phyloP scores from a whole-genome alignment of 1,140 invertebrate genomes.

The Hylyphantes graminicola region DNA sequence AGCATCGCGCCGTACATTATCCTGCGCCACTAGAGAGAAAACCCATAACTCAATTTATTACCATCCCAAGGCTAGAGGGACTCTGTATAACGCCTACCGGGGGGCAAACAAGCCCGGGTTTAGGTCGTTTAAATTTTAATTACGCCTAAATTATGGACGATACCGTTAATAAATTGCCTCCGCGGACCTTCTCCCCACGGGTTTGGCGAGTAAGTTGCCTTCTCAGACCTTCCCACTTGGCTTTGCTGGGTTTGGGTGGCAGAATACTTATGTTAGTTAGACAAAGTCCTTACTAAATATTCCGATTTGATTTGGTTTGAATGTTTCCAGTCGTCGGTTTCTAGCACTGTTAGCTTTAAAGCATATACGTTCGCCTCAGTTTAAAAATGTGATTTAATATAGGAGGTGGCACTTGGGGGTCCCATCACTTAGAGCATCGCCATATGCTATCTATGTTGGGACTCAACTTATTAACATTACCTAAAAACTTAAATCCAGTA shows the following conservation, averaged over 20 bases:
- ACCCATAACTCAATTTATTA: constrained; percentile 24
- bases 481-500: no score
- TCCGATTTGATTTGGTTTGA: no score
- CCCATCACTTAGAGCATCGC: no score
- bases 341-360: no score
- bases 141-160: constrained; percentile 46
- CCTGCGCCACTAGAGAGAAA: not conserved
- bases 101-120: not conserved
- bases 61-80: constrained; percentile 22
- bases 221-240: not conserved
- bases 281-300: no score
- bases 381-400: no score
- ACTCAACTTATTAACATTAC: no score
- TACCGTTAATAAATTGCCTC: constrained; percentile 34
- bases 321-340: no score
- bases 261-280: not conserved
- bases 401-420: no score
- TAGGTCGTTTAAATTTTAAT: constrained; percentile 46
- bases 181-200: not conserved
- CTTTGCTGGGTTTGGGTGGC: not conserved
- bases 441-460: no score
- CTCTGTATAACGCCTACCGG: not conserved
- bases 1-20: not conserved
- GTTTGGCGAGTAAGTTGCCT: constrained; percentile 30
- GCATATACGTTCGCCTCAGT: no score